A percentile compares a stretch with the other conserved stretches of the same genome.
These are phyloP conservation scores for Sebastes matsubarae DNA, from an alignment of 2,797 vertebrate genomes.

Conservation along the genomic window DNA sequence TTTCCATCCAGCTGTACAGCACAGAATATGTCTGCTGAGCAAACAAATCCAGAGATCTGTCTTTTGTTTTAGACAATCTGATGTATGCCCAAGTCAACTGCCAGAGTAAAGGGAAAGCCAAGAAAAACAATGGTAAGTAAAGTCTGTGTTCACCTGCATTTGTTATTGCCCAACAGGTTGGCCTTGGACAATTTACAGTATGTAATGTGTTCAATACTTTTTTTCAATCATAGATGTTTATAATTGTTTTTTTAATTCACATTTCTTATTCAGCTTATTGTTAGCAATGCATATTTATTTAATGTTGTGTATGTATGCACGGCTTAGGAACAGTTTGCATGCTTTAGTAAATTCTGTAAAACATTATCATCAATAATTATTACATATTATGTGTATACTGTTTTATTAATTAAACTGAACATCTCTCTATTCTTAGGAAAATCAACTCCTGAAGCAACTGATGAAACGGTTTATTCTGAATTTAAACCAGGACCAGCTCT, in stretches of 20 bases:
- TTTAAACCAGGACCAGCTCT: not conserved
- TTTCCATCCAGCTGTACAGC: no score
- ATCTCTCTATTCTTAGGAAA: not conserved
- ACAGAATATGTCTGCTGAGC: no score
- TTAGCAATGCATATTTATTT: no score
- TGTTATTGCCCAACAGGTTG: no score
- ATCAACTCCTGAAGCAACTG: not conserved
- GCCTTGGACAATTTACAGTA: no score
- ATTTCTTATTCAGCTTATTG: no score
- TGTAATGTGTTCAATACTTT: not conserved
- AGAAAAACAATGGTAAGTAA: not conserved
- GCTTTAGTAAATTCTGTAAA: no score
- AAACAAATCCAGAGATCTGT: not conserved
- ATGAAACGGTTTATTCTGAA: slow-evolving; percentile 13
- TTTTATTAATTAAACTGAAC: not conserved
- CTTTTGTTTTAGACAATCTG: not conserved
- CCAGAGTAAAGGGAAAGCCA: not conserved
- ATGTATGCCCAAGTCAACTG: not conserved
- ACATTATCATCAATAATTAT: no score
- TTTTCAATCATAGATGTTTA: no score
- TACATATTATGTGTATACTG: no score
- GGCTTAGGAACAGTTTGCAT: no score
- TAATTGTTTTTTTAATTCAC: no score
- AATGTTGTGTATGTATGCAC: accelerated
- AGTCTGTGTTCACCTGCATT: not conserved